These are phyloP conservation scores for Callithrix jacchus DNA, from an alignment of 2,113 vertebrate genomes.

Conservation along the genomic window DNA sequence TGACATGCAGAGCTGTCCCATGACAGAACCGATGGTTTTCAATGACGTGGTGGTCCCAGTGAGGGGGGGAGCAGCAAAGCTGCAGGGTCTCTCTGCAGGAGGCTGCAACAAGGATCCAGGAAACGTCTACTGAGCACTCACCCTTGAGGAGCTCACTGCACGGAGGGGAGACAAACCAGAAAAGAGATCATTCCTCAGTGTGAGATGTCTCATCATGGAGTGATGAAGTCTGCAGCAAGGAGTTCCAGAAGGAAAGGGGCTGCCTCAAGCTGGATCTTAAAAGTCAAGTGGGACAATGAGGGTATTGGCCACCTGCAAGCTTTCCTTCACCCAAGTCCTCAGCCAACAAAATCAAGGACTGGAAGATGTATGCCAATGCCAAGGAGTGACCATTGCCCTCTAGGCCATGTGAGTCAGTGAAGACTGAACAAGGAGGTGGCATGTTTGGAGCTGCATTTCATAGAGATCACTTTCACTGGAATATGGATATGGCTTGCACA, in stretches of 20 bases:
- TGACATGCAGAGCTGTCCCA: background rate
- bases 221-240: background rate
- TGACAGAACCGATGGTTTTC: background rate
- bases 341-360: background rate
- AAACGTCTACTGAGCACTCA: background rate
- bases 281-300: background rate
- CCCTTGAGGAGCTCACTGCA: background rate
- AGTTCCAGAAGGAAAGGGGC: background rate
- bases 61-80: background rate
- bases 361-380: background rate
- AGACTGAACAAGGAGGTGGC: background rate
- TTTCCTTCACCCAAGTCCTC: background rate
- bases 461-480: background rate
- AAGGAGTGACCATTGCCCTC: background rate
- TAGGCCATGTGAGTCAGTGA: background rate
- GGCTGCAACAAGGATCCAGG: background rate
- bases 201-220: fast-evolving
- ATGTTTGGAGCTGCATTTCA: background rate
- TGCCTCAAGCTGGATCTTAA: background rate
- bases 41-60: background rate
- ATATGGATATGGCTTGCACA: background rate
- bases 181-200: background rate
- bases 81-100: background rate
- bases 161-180: no score
- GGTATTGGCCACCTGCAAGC: no score